Percentiles rank a stretch among this genome's conserved stretches.
These are phyloP conservation scores for Cyrtodaria siliqua DNA, from an alignment of 2,888 invertebrate genomes.

Conservation along the genomic window DNA sequence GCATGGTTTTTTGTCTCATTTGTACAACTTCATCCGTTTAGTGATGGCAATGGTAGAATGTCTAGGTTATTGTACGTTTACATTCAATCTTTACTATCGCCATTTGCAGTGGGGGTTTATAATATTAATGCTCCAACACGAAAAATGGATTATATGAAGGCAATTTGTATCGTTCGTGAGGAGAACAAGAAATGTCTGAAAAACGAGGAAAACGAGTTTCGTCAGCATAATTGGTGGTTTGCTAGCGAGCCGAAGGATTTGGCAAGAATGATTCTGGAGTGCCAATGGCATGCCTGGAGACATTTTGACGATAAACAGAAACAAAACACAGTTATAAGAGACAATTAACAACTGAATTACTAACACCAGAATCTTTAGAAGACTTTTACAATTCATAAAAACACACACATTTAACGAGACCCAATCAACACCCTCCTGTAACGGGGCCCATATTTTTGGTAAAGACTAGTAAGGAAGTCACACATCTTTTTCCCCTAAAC, in stretches of 20 bases:
- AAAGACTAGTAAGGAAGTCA: too few species aligned
- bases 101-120: slow-evolving; percentile 1
- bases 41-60: slow-evolving; percentile 1
- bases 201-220: neutral
- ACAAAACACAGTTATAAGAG: too few species aligned
- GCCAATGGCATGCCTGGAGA: neutral
- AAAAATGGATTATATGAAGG: neutral
- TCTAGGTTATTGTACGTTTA: neutral
- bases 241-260: neutral
- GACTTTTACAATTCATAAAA: too few species aligned
- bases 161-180: neutral
- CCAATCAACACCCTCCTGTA: too few species aligned
- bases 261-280: neutral
- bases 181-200: neutral
- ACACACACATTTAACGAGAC: too few species aligned
- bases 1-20: neutral
- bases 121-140: neutral
- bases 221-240: neutral
- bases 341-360: too few species aligned
- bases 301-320: neutral
- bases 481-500: too few species aligned
- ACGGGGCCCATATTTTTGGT: too few species aligned
- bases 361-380: too few species aligned
- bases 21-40: neutral
- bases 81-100: neutral